These are phyloP conservation scores for Strongylocentrotus purpuratus DNA, from an alignment of 35 echinoderm and acorn worm genomes.

Conservation along the genomic window DNA sequence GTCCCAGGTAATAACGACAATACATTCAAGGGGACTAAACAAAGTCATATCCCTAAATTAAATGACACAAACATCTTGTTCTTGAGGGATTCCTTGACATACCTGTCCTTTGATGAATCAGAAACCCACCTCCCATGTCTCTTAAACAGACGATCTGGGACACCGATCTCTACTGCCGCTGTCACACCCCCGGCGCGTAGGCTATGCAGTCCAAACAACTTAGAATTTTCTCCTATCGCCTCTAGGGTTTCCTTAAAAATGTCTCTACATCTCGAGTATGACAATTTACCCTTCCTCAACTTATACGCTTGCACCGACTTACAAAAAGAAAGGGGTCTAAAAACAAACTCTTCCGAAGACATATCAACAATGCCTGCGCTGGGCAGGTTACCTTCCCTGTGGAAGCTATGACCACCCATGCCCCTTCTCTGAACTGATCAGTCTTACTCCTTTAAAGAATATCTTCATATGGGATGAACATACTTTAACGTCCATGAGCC, in stretches of 20 bases:
- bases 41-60: constrained; percentile 38
- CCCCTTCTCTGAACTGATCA: constrained; percentile 45
- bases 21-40: neutral
- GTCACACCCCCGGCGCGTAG: constrained; percentile 63
- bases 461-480: neutral
- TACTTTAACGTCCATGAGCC: neutral
- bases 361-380: constrained; percentile 10
- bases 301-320: no score
- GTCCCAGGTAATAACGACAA: neutral
- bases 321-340: constrained; percentile 27
- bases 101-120: constrained; percentile 54
- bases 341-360: neutral
- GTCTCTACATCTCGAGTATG: constrained; percentile 64
- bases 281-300: constrained; percentile 27
- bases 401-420: constrained; percentile 45
- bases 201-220: constrained; percentile 60
- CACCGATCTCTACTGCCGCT: constrained; percentile 50
- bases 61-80: constrained; percentile 51
- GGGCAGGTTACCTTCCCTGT: constrained; percentile 22
- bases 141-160: constrained; percentile 61
- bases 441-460: constrained; percentile 47
- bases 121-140: constrained; percentile 58
- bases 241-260: constrained; percentile 42
- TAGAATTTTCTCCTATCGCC: constrained; percentile 26
- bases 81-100: constrained; percentile 52